Conservation (phyloP, 2,888 invertebrate genomes). For the Plebejus anna region DNA sequence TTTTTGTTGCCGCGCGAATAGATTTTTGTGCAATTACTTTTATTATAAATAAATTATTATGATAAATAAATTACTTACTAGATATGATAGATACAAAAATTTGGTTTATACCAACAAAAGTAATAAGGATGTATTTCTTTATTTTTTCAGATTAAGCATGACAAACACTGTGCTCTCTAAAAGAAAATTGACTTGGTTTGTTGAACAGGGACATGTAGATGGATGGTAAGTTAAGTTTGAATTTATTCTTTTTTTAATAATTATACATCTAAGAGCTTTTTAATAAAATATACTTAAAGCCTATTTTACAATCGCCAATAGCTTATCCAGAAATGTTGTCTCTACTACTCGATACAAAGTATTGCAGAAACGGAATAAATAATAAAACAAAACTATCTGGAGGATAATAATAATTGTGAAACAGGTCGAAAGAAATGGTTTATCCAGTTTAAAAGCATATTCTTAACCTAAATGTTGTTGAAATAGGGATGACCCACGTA, state of each 20-base stretch:
- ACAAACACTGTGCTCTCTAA: constrained; percentile 99
- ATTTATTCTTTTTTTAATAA: not conserved
- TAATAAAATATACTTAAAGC: too few species aligned
- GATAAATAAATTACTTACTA: not conserved
- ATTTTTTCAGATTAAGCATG: constrained; percentile 90
- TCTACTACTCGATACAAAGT: too few species aligned
- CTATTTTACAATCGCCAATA: too few species aligned
- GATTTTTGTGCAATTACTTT: too few species aligned
- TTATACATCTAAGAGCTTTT: not conserved
- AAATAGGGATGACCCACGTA: constrained; percentile 96
- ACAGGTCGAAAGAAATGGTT: too few species aligned
- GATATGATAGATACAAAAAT: not conserved
- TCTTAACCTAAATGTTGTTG: not conserved
- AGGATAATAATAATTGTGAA: too few species aligned
- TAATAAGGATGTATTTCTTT: constrained; percentile 26
- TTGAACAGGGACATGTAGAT: constrained; percentile 94
- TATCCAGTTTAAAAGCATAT: too few species aligned
- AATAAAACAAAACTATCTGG: too few species aligned
- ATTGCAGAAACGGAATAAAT: too few species aligned
- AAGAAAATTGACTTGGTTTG: constrained; percentile 98
- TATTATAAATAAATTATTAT: not conserved
- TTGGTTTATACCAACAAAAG: not conserved
- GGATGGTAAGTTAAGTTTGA: constrained; percentile 86
- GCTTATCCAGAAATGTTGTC: too few species aligned
- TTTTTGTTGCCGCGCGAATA: too few species aligned